Base-by-base conservation (phyloP, 2,888 invertebrate genomes). In the Octonoba sinensis region DNA sequence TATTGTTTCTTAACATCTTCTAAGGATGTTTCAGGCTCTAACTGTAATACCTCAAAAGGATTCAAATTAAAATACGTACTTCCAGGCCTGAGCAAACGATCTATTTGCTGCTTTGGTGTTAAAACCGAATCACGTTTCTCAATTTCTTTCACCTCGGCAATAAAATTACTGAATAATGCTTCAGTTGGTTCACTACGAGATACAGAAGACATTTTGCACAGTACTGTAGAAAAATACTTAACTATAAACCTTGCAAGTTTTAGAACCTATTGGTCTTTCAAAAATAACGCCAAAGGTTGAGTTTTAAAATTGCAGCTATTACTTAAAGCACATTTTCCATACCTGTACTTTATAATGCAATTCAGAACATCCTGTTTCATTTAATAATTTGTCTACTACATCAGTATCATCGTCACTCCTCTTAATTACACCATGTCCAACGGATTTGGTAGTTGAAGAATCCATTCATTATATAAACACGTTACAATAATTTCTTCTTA, bases 61-160 rank as follows among this genome's bases (percentile, higher is more conserved):
- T 99, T 99, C 85, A 99, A 91, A 91, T 99, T 99, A 89, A 99
- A 96, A 90, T 99, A 99, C 15, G 99, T 97, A 0, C 98, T 96
- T 36, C 99, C 99, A 82, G 99, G 97, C 86, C 99, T 92, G 77
- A 97, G 91, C 83, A 99, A 91, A 86, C 99, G 92, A 85, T 98
- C 97, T 86, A 99, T 96, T 91, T 99, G 99, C 90, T 98, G 97
- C 88, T 94, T 94, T 27, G 98, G 95, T 57, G 99, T 99, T 87
- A 99, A 90, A 66, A 96, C 96, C 6, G 99, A 95, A 90, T 99
- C 99, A 86, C 96, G 91, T 90, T 97, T 95, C 90, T 99, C 99
- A 84, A 99, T 98, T 91, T 96, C 95, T 91, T 99, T 99, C 73
- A 99, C 97, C 97, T 99, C 84, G 4, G 60, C 73, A 57, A 85